Conservation (phyloP, 2,888 invertebrate species). For the Drosophila incognita region DNA sequence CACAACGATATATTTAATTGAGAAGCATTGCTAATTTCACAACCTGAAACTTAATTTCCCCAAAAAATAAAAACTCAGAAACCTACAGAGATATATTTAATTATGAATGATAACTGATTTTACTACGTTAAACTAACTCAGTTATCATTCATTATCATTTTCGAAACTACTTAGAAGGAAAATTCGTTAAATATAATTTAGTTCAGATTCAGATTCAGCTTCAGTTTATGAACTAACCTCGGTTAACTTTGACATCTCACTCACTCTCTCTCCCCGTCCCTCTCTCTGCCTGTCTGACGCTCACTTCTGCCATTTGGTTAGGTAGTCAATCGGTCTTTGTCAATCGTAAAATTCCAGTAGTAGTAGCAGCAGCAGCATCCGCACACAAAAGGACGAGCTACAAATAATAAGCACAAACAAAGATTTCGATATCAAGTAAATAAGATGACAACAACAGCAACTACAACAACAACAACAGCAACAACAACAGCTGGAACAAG, state of each 20-base stretch:
- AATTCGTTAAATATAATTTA: background rate
- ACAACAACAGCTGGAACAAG: background rate
- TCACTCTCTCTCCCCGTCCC: background rate
- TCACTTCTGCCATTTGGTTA: conserved; percentile 13
- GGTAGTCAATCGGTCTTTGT: conserved; percentile 62
- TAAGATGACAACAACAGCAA: conserved; percentile 60
- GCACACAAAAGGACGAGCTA: conserved; percentile 49
- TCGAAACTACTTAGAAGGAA: background rate
- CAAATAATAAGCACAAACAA: conserved; percentile 77
- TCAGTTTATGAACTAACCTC: conserved; percentile 25
- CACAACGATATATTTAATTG: no score
- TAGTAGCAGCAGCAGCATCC: conserved; percentile 3
- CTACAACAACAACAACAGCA: conserved; percentile 3
- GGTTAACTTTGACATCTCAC: background rate
- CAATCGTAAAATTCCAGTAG: conserved; percentile 69
- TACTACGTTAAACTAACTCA: background rate
- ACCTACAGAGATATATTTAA: no score
- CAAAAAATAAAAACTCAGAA: no score
- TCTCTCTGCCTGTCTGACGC: background rate
- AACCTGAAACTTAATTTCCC: no score
- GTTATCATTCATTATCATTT: background rate
- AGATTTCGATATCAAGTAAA: conserved; percentile 77
- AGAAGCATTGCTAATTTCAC: no score
- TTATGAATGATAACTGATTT: background rate
- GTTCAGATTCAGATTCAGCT: background rate